Conservation (phyloP, 30 jellyfish, hydroid and myxozoan species). For the Haliclystus octoradiatus region DNA sequence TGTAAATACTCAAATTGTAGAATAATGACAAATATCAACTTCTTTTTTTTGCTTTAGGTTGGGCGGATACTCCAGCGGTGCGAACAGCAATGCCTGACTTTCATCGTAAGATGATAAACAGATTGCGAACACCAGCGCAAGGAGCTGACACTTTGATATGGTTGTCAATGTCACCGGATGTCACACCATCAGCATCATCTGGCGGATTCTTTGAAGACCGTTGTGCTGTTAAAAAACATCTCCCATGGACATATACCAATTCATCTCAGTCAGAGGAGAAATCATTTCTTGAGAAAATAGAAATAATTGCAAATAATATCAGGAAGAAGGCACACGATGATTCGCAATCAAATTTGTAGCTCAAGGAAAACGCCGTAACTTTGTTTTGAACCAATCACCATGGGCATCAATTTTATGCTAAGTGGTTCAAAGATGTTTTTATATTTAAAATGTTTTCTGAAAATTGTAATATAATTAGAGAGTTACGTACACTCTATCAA, state of each 20-base stretch:
- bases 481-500: too few relatives aligned
- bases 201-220: slow-evolving; percentile 75
- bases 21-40: too few relatives aligned
- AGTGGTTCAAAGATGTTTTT: too few relatives aligned
- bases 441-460: too few relatives aligned
- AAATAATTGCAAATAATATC: slow-evolving; percentile 25
- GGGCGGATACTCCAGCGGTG: slow-evolving; percentile 92
- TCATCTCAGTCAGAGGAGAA: slow-evolving; percentile 20
- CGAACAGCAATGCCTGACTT: slow-evolving; percentile 69
- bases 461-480: too few relatives aligned
- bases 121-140: slow-evolving; percentile 57
- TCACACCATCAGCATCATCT: slow-evolving; percentile 49
- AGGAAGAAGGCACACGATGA: too few relatives aligned
- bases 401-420: too few relatives aligned
- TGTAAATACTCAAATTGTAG: too few relatives aligned
- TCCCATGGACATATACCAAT: slow-evolving; percentile 52
- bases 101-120: slow-evolving; percentile 48
- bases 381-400: too few relatives aligned
- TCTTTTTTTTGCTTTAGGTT: slow-evolving; percentile 12
- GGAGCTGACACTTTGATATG: slow-evolving; percentile 84
- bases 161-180: slow-evolving; percentile 60
- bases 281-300: slow-evolving; percentile 33
- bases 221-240: slow-evolving; percentile 36
- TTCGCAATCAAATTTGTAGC: too few relatives aligned
- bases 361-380: too few relatives aligned